These are phyloP conservation scores for Chamaedrilus cognettii DNA, from an alignment of 2,888 invertebrate genomes.

Conservation along the genomic window DNA sequence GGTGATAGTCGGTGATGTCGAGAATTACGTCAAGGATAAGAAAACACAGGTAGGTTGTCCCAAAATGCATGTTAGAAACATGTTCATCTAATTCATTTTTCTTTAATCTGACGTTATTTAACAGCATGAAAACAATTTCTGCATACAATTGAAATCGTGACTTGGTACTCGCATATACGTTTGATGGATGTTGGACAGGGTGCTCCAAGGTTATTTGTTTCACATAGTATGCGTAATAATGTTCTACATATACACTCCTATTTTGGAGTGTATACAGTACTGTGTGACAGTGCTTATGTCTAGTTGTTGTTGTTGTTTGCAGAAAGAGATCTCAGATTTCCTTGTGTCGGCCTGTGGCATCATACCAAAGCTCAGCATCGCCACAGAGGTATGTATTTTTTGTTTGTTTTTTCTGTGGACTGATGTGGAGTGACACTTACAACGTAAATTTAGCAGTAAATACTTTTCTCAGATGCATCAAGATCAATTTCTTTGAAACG, in stretches of 20 bases:
- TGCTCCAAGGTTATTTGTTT: neutral
- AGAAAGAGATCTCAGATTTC: slow-evolving; percentile 27
- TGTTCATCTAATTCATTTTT: neutral
- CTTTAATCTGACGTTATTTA: neutral
- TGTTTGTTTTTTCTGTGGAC: neutral
- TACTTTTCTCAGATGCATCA: too few relatives aligned
- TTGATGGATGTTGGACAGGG: neutral
- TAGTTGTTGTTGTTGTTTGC: slow-evolving; percentile 2
- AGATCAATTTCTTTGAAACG: too few relatives aligned
- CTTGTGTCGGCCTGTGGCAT: slow-evolving; percentile 23
- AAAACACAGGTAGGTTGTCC: slow-evolving; percentile 29
- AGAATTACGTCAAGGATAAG: slow-evolving; percentile 19
- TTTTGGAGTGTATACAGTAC: too few relatives aligned
- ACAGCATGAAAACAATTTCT: too few relatives aligned
- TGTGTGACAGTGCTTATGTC: too few relatives aligned
- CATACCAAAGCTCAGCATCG: slow-evolving; percentile 19
- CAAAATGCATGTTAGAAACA: too few relatives aligned
- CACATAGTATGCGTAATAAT: too few relatives aligned
- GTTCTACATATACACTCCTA: too few relatives aligned
- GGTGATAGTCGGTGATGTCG: slow-evolving; percentile 30
- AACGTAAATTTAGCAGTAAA: neutral
- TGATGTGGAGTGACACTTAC: neutral
- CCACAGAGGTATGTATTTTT: slow-evolving; percentile 9
- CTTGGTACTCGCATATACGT: too few relatives aligned
- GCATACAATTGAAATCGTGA: too few relatives aligned